A percentile compares a stretch with the other conserved stretches of the same genome.
Evolutionary conservation across 2,888 invertebrate species (phyloP).

Genomic region (Andrena marginata): DNA sequence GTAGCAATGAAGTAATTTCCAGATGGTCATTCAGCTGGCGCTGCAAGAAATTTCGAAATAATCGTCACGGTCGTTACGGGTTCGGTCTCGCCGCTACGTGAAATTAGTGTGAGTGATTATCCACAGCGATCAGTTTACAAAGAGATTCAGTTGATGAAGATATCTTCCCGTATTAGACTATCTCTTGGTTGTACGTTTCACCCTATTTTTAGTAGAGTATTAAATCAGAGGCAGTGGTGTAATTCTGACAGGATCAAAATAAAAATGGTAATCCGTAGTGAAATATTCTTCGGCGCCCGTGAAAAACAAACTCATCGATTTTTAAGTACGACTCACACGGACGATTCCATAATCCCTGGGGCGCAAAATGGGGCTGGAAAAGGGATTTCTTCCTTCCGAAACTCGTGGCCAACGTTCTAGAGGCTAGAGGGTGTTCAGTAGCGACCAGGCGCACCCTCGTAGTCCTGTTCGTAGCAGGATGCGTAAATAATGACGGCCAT

Average conservation of each 20-base stretch:
- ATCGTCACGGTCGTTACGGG: background rate
- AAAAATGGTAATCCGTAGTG: background rate
- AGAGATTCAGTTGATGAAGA: too few species aligned
- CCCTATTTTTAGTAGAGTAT: background rate
- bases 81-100: too few species aligned
- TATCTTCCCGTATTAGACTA: background rate
- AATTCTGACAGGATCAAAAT: conserved; percentile 22
- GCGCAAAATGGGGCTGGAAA: conserved; percentile 48
- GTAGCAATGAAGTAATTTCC: conserved; percentile 2
- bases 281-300: background rate
- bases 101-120: too few species aligned
- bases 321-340: conserved; percentile 29
- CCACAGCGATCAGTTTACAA: background rate
- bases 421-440: conserved; percentile 43
- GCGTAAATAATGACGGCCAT: conserved; percentile 74
- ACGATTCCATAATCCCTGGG: conserved; percentile 38
- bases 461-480: conserved; percentile 71
- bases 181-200: background rate
- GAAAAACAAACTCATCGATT: conserved; percentile 55
- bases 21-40: background rate
- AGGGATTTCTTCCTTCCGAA: conserved; percentile 47
- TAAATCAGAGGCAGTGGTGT: background rate
- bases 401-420: conserved; percentile 48
- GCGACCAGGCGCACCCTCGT: conserved; percentile 53
- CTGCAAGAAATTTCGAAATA: background rate